phyloP scores from a whole-genome alignment of 1,140 invertebrate species.

The Globodera rostochiensis region DNA sequence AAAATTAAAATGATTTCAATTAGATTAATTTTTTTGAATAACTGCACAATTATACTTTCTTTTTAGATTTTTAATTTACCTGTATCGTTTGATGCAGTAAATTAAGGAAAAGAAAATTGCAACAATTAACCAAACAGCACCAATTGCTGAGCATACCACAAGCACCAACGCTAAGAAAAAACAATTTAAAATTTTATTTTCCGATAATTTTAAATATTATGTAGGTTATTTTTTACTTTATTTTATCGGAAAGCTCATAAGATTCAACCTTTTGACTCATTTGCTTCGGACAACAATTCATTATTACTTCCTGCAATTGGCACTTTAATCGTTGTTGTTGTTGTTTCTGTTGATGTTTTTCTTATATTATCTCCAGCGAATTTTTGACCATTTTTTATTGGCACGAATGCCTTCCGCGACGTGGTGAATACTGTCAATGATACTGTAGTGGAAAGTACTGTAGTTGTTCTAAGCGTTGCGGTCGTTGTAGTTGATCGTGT shows the following conservation, averaged over 20 bases:
- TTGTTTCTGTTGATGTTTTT: conserved; percentile 30
- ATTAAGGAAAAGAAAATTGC: conserved; percentile 23
- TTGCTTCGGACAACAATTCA: conserved; percentile 4
- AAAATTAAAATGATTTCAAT: too few species aligned
- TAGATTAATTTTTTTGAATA: too few species aligned
- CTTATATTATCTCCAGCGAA: conserved; percentile 6
- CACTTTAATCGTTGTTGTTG: conserved; percentile 35
- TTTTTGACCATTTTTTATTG: conserved; percentile 21
- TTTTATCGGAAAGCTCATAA: neutral
- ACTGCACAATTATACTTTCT: neutral
- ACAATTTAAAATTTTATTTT: neutral
- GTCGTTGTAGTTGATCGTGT: neutral
- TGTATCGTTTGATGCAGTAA: conserved; percentile 17
- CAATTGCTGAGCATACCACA: conserved; percentile 19
- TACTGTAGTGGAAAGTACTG: conserved; percentile 2
- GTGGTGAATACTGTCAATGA: conserved; percentile 12
- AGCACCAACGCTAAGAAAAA: conserved; percentile 16
- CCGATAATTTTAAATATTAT: conserved; percentile 3
- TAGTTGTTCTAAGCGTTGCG: neutral
- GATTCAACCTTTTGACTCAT: conserved; percentile 21
- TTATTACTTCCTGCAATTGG: conserved; percentile 10
- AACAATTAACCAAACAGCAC: conserved; percentile 17
- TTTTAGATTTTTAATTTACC: conserved; percentile 4
- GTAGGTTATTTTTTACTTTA: neutral
- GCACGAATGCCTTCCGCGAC: conserved; percentile 12